phyloP scores from a whole-genome alignment of 2,797 vertebrate species.

The Chelon auratus region DNA sequence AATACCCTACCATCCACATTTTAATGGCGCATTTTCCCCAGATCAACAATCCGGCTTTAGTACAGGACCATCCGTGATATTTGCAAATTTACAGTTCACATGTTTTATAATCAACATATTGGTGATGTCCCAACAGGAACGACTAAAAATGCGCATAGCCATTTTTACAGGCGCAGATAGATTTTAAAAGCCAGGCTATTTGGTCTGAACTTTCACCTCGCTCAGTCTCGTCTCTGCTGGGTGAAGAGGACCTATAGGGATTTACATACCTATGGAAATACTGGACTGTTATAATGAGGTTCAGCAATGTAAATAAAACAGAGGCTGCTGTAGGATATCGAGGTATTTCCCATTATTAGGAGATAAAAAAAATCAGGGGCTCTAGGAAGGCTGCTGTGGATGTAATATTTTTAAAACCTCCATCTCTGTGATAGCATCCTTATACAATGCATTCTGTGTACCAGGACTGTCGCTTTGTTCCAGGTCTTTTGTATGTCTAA shows the following conservation, averaged over 20 bases:
- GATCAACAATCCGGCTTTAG: conserved; percentile 72
- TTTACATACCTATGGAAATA: conserved; percentile 90
- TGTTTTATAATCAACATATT: conserved; percentile 81
- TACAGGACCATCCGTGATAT: conserved; percentile 74
- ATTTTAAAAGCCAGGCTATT: conserved; percentile 81
- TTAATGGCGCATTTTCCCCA: conserved; percentile 55
- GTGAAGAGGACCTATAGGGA: conserved; percentile 92
- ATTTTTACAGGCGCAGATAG: conserved; percentile 81
- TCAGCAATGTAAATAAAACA: conserved; percentile 63
- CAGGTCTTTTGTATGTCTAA: conserved; percentile 99
- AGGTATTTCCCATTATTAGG: conserved; percentile 87
- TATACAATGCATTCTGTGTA: conserved; percentile 91
- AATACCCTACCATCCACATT: conserved; percentile 71
- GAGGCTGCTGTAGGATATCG: conserved; percentile 35
- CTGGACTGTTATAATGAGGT: conserved; percentile 91
- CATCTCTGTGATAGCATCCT: conserved; percentile 92
- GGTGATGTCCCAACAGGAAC: conserved; percentile 80
- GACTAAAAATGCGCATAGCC: conserved; percentile 82
- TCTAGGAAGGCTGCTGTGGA: conserved; percentile 83
- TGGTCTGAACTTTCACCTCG: conserved; percentile 89
- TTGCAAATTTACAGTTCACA: conserved; percentile 83
- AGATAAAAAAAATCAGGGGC: conserved; percentile 57
- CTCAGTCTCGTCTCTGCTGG: conserved; percentile 87
- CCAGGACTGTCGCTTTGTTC: conserved; percentile 97
- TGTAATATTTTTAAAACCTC: conserved; percentile 84